Base-by-base conservation (phyloP, 1,140 invertebrate species). In the Papilio aristodemus region DNA sequence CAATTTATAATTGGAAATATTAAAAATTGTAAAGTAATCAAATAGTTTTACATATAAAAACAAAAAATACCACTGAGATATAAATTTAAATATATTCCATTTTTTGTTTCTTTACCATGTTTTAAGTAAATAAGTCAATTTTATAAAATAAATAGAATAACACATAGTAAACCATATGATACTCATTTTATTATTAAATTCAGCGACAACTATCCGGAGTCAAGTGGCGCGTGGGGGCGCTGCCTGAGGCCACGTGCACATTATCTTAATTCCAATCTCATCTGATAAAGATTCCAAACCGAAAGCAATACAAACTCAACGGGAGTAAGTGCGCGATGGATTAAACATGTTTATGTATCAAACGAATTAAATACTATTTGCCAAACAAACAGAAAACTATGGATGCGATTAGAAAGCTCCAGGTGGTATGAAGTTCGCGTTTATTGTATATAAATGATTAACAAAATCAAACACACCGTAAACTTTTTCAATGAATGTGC, bases 181-280 rank as follows among this genome's bases (percentile, higher is more conserved):
- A n/a, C 38, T 39, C 10, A 7, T 46, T 19, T 46, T 19, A 46
- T 46, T 19, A 46, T 17, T 46, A 54, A 54, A 39, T 39, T 11
- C 19, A 10, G 17, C 9, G 22, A 54, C 46, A 54, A 54, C 22
- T 54, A 54, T 19, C 10, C 46, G 46, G n/a, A 54, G 46, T 54
- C 46, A 54, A 54, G 46, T 54, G 46, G 2, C 9, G 9, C 43
- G 17, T 4, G 46, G 46, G 22, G 19, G 46, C 11, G 19, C 19
- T 22, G 46, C 9, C 9, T 22, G 46, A 22, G 46, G 22, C 19
- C 46, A 54, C 46, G 46, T 54, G 46, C 46, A 19, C 4, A 2
- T 54, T 54, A 54, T 54, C 46, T 54, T 54, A 54, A 54, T 54
- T 54, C 46, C 19, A 4, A 54, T 54, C 46, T 54, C 46, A 54